Evolutionary conservation across 2,797 vertebrate genomes (phyloP), one percentile per base, ranked within the genome.

Genomic region (Girardinus metallicus): DNA sequence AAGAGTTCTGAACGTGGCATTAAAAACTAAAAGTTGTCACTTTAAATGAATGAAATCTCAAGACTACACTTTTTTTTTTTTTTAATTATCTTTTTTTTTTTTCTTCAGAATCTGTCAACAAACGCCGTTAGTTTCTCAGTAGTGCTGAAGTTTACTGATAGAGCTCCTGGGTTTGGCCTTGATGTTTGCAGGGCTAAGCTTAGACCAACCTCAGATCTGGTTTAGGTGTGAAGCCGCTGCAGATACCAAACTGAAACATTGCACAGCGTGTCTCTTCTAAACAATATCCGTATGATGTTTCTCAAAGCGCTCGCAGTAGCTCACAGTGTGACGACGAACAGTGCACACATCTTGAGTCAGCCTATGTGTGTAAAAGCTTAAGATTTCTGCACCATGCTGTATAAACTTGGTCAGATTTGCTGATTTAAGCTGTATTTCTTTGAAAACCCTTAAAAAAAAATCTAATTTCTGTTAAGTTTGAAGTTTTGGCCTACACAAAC

Each of bases 131-230:
- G 29, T 81, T 57, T 39, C 29, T 36, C 39, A 73, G 44, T 79
- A 29, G 60, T 21, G 39, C 72, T 74, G 11, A 66, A 79, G 66
- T 85, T 88, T 83, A 85, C 74, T 82, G 76, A 86, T 79, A 44
- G 74, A 77, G 73, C 73, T 89, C 77, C 80, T 73, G 80, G 62
- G 81, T 86, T 89, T 86, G 75, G 75, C 75, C 79, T 86, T 85
- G 44, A 70, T 47, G 41, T 85, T 85, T 75, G 74, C 86, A 55
- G 82, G 72, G 79, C 79, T 79, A 36, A 73, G n/a, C 73, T 73
- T 15, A 75, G 60, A 83, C 12, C 5, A 46, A 80, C 31, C 80
- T 78, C 31, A 43, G 36, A 57, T 49, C 75, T 51, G 15, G 78
- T 84, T 77, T 66, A 74, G 29, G 47, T 57, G 78, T 71, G 15